Base-by-base conservation (phyloP, 1,140 invertebrate species). In the Apis dorsata region DNA sequence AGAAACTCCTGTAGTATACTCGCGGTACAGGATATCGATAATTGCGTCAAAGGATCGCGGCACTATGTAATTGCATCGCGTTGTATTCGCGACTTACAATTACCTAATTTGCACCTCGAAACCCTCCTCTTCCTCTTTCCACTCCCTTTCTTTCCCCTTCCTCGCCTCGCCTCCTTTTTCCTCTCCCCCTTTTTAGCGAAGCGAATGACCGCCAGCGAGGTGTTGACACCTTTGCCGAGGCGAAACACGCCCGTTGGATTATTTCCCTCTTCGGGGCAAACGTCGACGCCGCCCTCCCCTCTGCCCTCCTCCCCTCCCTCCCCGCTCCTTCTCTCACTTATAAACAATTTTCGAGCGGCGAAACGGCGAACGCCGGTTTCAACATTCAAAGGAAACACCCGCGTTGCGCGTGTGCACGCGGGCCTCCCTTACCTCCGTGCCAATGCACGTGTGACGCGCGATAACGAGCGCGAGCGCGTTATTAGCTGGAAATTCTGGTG, bases 391-490 rank as follows among this genome's bases (percentile, higher is more conserved):
- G 80, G 80, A 82, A 77, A 77, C 80, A n/a, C n/a, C n/a, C n/a
- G 55, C 55, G 55, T 55, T 55, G 72, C 62, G 65, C 80, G 80
- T 82, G 60, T 63, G 77, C 80, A 63, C 76, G 80, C 5, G 34
- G 0, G 0, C 34, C 34, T 82, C 80, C 80, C 80, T 77, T 77
- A 81, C 55, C 73, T 77, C 57, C 63, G 44, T 77, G 80, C 73
- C 77, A 77, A 82, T 82, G 74, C 73, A 82, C 80, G 80, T 82
- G 80, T 77, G 80, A 82, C 80, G 55, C 73, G 80, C 65, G 73
- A 82, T 82, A 82, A 82, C 80, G 80, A 82, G 80, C 80, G 63
- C 73, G 73, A 69, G 73, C 80, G 80, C 73, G 80, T 82, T 82
- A 82, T 82, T 82, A 82, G 80, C 80, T 82, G 73, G 73, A 79